Conservation (phyloP, 2,797 vertebrate genomes). For the Peromyscus melanophrys region DNA sequence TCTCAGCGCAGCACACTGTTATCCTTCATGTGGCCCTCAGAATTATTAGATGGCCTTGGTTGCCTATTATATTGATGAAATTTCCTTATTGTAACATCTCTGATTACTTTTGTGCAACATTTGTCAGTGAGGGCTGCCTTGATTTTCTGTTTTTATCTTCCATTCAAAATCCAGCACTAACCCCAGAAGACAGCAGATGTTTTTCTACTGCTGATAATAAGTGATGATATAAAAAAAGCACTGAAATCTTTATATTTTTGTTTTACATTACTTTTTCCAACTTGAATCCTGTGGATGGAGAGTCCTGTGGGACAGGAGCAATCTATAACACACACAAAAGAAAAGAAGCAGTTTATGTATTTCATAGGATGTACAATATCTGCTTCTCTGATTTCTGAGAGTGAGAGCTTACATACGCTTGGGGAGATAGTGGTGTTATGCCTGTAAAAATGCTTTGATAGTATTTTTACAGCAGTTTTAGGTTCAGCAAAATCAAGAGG, state of each 20-base stretch:
- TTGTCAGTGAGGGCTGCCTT: constrained; percentile 55
- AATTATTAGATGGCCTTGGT: constrained; percentile 48
- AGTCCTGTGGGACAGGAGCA: constrained; percentile 32
- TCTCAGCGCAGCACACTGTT: background rate
- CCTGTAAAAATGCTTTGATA: background rate
- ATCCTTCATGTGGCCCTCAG: background rate
- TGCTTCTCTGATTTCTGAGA: constrained; percentile 14
- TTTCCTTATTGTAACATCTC: constrained; percentile 21
- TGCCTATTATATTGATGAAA: constrained; percentile 67
- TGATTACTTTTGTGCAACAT: constrained; percentile 70
- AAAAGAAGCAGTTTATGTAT: constrained; percentile 42
- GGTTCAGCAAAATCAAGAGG: background rate
- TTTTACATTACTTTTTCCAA: constrained; percentile 10
- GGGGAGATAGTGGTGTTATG: constrained; percentile 4
- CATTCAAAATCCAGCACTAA: constrained; percentile 70
- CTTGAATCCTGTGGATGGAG: constrained; percentile 34
- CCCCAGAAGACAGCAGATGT: constrained; percentile 20
- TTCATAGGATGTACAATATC: constrained; percentile 17
- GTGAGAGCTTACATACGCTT: background rate
- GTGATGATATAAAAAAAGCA: constrained; percentile 41
- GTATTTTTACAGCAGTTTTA: background rate
- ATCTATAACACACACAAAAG: constrained; percentile 28
- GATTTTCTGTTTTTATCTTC: constrained; percentile 64
- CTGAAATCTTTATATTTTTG: background rate
- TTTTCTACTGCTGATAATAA: constrained; percentile 68